Evolutionary conservation across 23 tunicate species (phyloP).

Genomic region (Botrylloides violaceus): DNA sequence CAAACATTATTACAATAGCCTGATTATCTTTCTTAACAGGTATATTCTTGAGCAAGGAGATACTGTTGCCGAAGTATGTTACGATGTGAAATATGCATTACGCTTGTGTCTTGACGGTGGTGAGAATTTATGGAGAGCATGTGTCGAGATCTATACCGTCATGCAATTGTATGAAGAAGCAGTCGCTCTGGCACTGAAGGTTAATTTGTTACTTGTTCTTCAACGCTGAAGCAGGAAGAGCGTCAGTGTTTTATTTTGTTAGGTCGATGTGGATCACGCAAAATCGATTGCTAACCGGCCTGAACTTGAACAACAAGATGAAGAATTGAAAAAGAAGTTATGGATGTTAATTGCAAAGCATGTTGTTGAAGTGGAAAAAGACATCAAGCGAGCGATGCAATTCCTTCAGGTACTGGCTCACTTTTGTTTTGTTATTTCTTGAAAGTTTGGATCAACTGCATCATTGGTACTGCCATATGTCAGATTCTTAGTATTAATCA

Average conservation of each 20-base stretch:
- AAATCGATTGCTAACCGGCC: slow-evolving; percentile 68
- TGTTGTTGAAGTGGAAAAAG: slow-evolving; percentile 76
- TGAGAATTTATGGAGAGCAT: slow-evolving; percentile 44
- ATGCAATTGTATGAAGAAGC: slow-evolving; percentile 85
- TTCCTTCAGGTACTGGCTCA: slow-evolving; percentile 78
- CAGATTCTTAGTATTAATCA: too few relatives aligned
- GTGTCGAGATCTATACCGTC: slow-evolving; percentile 72
- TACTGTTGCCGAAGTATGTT: slow-evolving; percentile 29
- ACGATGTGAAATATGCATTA: slow-evolving; percentile 83
- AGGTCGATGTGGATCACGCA: slow-evolving; percentile 82
- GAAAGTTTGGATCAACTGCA: too few relatives aligned
- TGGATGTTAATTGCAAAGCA: slow-evolving; percentile 86
- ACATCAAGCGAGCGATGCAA: slow-evolving; percentile 74
- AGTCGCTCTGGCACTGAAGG: slow-evolving; percentile 77
- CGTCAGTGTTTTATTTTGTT: too few relatives aligned
- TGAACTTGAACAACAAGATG: slow-evolving; percentile 65
- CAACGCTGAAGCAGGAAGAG: too few relatives aligned
- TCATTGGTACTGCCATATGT: too few relatives aligned
- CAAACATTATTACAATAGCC: too few relatives aligned
- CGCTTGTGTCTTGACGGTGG: slow-evolving; percentile 58
- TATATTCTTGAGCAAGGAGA: slow-evolving; percentile 78
- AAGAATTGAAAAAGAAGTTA: slow-evolving; percentile 59
- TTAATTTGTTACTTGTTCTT: background rate
- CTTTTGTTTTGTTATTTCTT: too few relatives aligned
- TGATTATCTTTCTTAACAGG: slow-evolving; percentile 39